Conservation (phyloP, 2,113 vertebrate genomes). For the Phycodurus eques region DNA sequence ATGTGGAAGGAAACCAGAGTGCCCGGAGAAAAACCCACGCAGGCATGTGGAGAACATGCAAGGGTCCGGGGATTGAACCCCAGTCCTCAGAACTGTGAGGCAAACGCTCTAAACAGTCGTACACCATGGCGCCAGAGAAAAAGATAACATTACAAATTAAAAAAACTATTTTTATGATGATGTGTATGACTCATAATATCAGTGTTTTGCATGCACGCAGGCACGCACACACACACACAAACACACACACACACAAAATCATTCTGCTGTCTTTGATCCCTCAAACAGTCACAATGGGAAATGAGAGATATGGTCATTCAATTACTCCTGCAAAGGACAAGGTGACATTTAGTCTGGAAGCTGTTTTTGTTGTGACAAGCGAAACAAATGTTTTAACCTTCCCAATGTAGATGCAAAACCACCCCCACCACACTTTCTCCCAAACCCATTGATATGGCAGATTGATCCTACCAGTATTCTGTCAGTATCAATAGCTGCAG, state of each 20-base stretch:
- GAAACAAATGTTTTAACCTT: constrained; percentile 21
- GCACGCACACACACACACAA: background rate
- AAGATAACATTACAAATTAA: constrained; percentile 4
- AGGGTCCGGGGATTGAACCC: too few species aligned
- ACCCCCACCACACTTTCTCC: background rate
- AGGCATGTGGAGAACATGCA: too few species aligned
- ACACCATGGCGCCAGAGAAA: too few species aligned
- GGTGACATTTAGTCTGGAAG: constrained; percentile 52
- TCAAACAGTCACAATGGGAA: constrained; percentile 46
- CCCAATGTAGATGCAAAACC: constrained; percentile 1
- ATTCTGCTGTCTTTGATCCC: constrained; percentile 31
- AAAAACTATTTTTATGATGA: constrained; percentile 17
- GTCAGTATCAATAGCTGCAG: too few species aligned
- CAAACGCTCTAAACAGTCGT: background rate
- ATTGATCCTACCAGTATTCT: background rate
- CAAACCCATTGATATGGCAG: background rate
- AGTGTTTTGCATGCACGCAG: constrained; percentile 3
- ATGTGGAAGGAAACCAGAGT: too few species aligned
- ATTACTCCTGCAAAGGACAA: constrained; percentile 43
- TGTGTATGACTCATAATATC: background rate
- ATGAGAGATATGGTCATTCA: constrained; percentile 35
- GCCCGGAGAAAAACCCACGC: too few species aligned
- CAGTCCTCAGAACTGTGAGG: too few species aligned
- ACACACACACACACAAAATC: constrained; percentile 38
- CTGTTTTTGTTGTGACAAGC: constrained; percentile 25